Evolutionary conservation across 2,888 invertebrate species (phyloP).

Genomic region (Strigamia maritima): DNA sequence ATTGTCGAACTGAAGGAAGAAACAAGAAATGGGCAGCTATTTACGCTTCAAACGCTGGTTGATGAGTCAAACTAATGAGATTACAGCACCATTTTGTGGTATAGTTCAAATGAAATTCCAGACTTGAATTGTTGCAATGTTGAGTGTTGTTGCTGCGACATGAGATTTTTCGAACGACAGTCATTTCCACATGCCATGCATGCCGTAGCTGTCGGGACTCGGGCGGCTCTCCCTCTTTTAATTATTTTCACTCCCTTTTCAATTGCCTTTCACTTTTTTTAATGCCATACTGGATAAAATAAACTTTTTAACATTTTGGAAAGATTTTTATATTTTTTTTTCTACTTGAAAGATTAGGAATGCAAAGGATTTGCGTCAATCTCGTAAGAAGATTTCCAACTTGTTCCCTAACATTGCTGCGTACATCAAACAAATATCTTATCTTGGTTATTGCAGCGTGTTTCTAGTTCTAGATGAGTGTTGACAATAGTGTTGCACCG

Average conservation of each 20-base stretch:
- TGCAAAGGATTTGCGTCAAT: neutral
- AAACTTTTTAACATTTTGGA: neutral
- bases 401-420: neutral
- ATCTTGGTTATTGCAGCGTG: neutral
- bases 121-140: neutral
- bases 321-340: neutral
- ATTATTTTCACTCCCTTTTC: neutral
- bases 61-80: neutral
- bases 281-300: neutral
- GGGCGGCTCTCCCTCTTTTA: neutral
- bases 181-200: neutral
- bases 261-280: neutral
- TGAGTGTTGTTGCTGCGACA: neutral
- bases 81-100: neutral
- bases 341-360: neutral
- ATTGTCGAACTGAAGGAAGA: neutral
- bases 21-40: neutral
- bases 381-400: neutral
- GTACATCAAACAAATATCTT: neutral
- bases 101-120: slow-evolving; percentile 13
- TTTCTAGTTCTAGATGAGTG: neutral
- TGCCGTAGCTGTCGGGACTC: neutral
- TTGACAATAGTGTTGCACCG: neutral
- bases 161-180: slow-evolving; percentile 6
- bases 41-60: neutral